Base-by-base conservation (phyloP, 2,888 invertebrate genomes). In the Nemotelus pantherinus region DNA sequence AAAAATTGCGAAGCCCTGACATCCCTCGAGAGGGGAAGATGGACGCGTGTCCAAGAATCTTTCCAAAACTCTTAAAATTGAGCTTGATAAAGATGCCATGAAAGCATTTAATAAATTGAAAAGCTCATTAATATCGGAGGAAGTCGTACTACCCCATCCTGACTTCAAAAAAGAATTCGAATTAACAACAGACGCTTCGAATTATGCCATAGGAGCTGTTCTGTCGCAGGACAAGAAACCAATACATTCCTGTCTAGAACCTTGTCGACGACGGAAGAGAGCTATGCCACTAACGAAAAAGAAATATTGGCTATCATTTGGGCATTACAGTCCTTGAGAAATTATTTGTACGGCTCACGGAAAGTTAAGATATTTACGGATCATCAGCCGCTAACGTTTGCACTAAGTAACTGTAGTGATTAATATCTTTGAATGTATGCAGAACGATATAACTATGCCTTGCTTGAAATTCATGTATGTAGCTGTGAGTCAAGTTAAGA, bases 351-450 rank as follows among this genome's bases (percentile, higher is more conserved):
- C 45, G 67, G 65, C 3, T 63, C 53, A 25, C n/a, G 55, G 43
- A 76, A 64, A 53, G 64, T 76, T 7, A 10, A 76, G 43, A 63
- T 76, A 4, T 76, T 65, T 55, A 76, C 76, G 3, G 76, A 76
- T 43, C 65, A 64, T 53, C 65, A 76, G 43, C 50, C 76, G 10
- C 53, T 70, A n/a, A 80, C 80, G 6, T 81, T 81, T 70, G 77
- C 80, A 2, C 76, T 82, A 39, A 79, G 80, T 5, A 79, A 81
- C 44, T 25, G 25, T 25, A 25, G 25, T 25, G 25, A 25, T 1
- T 25, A 25, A 25, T 25, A 25, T 25, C 25, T 25, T 25, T 25
- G 25, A 25, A 25, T 25, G 25, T 25, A 25, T 25, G 25, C 25
- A 25, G 0, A 25, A 25, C 25, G 25, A 25, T 25, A 25, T 25